Evolutionary conservation across 2,113 vertebrate species (phyloP).

Genomic region (Poeciliopsis retropinna): DNA sequence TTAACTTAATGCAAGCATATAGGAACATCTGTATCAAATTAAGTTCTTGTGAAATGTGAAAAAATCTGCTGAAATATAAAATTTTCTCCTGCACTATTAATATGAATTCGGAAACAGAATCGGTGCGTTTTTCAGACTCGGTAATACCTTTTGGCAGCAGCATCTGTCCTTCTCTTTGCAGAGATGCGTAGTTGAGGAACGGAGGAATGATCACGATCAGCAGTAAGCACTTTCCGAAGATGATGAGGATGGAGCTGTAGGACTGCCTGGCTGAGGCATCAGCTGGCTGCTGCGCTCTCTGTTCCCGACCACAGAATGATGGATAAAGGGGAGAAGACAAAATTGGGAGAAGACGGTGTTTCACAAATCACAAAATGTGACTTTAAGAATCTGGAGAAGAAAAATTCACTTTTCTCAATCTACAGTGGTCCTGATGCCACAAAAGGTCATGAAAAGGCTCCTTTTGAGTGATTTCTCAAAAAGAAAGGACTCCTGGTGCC

Average conservation of each 20-base stretch:
- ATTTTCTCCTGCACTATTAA: no score
- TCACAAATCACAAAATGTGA: no score
- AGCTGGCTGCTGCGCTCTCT: slow-evolving; percentile 6
- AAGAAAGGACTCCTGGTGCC: no score
- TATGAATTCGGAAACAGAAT: background rate
- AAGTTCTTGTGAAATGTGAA: no score
- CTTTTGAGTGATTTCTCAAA: no score
- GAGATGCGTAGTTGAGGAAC: slow-evolving; percentile 84
- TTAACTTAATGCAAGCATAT: no score
- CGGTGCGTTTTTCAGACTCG: background rate
- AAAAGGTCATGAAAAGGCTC: no score
- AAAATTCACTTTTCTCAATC: no score
- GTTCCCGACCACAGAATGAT: slow-evolving; percentile 30
- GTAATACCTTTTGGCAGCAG: slow-evolving; percentile 77
- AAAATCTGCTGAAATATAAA: no score
- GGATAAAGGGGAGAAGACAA: background rate
- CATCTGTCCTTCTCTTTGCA: slow-evolving; percentile 81
- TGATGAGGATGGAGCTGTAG: slow-evolving; percentile 66
- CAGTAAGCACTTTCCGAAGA: slow-evolving; percentile 77
- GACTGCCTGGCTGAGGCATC: slow-evolving; percentile 34
- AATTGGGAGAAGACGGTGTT: background rate
- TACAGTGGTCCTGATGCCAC: no score
- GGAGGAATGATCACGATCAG: slow-evolving; percentile 80
- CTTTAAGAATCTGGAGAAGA: no score
- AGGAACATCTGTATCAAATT: no score